Percentiles rank a stretch among this genome's conserved stretches.
Evolutionary conservation across 1,140 invertebrate species (phyloP).

Genomic region (Penaeus indicus): DNA sequence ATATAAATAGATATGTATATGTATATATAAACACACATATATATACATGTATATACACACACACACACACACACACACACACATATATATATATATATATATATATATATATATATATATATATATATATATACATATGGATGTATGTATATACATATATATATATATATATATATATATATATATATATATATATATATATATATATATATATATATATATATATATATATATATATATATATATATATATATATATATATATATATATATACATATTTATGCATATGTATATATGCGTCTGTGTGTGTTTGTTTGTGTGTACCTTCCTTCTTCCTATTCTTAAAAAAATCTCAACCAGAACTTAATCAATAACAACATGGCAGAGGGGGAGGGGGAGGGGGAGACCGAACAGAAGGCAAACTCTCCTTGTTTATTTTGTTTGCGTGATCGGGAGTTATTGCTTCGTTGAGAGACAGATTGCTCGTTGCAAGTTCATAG

Average conservation of each 20-base stretch:
- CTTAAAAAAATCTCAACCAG: background rate
- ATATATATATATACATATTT: background rate
- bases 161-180: background rate
- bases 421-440: too few relatives aligned
- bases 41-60: too few relatives aligned
- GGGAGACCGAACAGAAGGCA: too few relatives aligned
- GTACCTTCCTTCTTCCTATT: background rate
- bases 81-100: background rate
- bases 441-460: too few relatives aligned
- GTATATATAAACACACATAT: too few relatives aligned
- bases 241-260: conserved; percentile 25
- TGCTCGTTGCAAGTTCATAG: too few relatives aligned
- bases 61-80: too few relatives aligned
- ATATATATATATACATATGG: background rate
- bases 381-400: too few relatives aligned
- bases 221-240: conserved; percentile 9
- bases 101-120: conserved; percentile 4
- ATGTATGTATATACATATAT: background rate
- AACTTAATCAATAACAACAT: too few relatives aligned
- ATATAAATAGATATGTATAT: too few relatives aligned
- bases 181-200: background rate
- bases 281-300: background rate
- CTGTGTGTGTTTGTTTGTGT: background rate
- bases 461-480: too few relatives aligned
- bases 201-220: background rate